Conservation (phyloP, 1,140 invertebrate genomes). For the Harlomillsia oculata region DNA sequence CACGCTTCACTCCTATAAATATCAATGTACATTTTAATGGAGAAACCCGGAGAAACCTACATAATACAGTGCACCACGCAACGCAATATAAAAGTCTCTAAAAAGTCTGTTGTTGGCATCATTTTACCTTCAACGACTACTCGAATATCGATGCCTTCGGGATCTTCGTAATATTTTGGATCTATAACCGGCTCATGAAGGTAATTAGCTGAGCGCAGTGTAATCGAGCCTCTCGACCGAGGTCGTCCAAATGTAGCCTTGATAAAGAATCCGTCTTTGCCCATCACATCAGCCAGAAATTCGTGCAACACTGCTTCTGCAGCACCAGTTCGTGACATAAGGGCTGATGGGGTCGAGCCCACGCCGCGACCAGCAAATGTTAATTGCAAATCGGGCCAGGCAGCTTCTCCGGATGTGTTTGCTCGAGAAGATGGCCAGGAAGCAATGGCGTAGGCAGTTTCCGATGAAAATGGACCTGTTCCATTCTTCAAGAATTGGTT, state of each 20-base stretch:
- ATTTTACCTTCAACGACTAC: constrained; percentile 27
- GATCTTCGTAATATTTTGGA: constrained; percentile 21
- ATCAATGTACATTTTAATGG: not conserved
- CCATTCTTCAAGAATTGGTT: constrained; percentile 15
- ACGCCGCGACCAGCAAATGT: not conserved
- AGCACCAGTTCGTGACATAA: no score
- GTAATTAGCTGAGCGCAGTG: constrained; percentile 7
- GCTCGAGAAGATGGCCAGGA: constrained; percentile 17
- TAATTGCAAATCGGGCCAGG: constrained; percentile 21
- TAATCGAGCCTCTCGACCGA: constrained; percentile 11
- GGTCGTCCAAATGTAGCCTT: constrained; percentile 15
- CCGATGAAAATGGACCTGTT: constrained; percentile 11
- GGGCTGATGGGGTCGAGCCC: not conserved
- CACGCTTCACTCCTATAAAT: not conserved
- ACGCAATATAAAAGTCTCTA: not conserved
- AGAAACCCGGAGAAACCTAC: not conserved
- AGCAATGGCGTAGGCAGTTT: constrained; percentile 33
- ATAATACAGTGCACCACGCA: not conserved
- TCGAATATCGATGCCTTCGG: constrained; percentile 17
- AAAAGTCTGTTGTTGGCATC: not conserved
- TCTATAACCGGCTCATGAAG: constrained; percentile 14
- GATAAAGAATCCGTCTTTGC: constrained; percentile 20
- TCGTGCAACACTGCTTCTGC: constrained; percentile 15
- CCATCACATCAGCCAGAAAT: constrained; percentile 14
- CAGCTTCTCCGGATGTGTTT: constrained; percentile 4